These are phyloP conservation scores for Sebastes diaconus DNA, from an alignment of 2,797 vertebrate species.

Conservation along the genomic window DNA sequence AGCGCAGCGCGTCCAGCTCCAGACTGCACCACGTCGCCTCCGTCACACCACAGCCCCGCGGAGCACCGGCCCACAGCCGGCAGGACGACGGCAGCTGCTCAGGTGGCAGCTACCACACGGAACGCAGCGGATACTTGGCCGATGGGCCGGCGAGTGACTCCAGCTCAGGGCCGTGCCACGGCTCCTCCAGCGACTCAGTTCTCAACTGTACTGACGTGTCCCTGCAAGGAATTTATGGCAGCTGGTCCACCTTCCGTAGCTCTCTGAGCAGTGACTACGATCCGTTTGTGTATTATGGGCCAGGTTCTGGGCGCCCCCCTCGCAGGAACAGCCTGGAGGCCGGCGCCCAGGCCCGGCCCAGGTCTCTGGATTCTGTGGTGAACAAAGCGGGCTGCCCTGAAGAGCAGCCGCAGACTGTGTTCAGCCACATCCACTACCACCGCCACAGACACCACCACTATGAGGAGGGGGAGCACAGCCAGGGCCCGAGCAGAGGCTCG, in stretches of 20 bases:
- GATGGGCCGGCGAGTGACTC: constrained; percentile 96
- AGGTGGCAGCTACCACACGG: constrained; percentile 91
- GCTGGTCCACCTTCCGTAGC: constrained; percentile 97
- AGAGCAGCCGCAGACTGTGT: constrained; percentile 84
- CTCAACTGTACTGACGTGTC: constrained; percentile 96
- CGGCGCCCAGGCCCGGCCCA: constrained; percentile 81
- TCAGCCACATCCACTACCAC: constrained; percentile 94
- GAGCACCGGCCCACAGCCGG: constrained; percentile 69
- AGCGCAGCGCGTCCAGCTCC: constrained; percentile 70
- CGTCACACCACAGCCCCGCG: constrained; percentile 33
- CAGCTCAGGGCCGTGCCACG: constrained; percentile 95
- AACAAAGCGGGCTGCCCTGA: constrained; percentile 76
- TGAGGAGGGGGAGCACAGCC: constrained; percentile 76
- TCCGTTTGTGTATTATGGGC: constrained; percentile 90
- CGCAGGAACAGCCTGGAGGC: constrained; percentile 66
- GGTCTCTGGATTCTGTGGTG: constrained; percentile 88
- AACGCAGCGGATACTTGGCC: constrained; percentile 94
- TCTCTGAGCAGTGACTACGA: constrained; percentile 97
- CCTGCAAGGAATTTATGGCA: constrained; percentile 94
- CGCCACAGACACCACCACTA: constrained; percentile 96
- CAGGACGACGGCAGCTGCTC: constrained; percentile 91
- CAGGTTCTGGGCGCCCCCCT: constrained; percentile 67
- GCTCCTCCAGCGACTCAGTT: constrained; percentile 96
- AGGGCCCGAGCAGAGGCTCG: constrained; percentile 74
- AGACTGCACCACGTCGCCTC: constrained; percentile 72